These are phyloP conservation scores for Sterna hirundo DNA, from an alignment of 2,113 vertebrate genomes.

Conservation along the genomic window DNA sequence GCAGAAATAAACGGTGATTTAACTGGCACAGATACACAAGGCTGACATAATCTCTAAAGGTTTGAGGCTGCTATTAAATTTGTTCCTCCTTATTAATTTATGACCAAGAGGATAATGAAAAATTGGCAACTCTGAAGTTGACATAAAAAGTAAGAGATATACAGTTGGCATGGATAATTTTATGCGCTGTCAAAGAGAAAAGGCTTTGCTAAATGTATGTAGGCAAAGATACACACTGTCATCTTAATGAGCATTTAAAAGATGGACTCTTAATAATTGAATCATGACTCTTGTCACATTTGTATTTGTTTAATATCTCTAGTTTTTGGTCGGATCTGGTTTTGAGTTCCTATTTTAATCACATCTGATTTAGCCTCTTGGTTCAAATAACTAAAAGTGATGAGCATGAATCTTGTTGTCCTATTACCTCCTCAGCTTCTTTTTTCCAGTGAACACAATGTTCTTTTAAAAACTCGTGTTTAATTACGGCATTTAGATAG, in stretches of 20 bases:
- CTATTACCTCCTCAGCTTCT: neutral
- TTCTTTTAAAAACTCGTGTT: neutral
- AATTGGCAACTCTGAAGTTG: neutral
- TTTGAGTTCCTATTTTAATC: conserved; percentile 21
- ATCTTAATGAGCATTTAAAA: conserved; percentile 59
- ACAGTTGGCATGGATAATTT: conserved; percentile 44
- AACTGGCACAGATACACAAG: neutral
- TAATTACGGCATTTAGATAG: neutral
- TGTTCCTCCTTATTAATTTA: conserved; percentile 55
- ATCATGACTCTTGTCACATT: conserved; percentile 31
- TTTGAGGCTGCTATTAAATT: conserved; percentile 51
- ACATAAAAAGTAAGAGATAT: neutral
- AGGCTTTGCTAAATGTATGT: conserved; percentile 12
- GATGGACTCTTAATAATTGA: conserved; percentile 27
- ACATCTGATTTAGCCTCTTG: conserved; percentile 8
- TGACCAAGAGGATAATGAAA: conserved; percentile 53
- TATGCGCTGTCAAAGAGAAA: conserved; percentile 39
- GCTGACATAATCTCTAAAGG: conserved; percentile 25
- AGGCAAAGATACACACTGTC: conserved; percentile 23
- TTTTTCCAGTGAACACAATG: neutral
- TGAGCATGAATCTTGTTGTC: conserved; percentile 1
- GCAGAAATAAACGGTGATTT: conserved; percentile 22
- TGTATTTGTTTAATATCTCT: conserved; percentile 40
- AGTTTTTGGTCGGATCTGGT: neutral
- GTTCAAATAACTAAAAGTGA: conserved; percentile 18